Base-by-base conservation (phyloP, 2,113 vertebrate genomes). In the Muscicapa adusta region DNA sequence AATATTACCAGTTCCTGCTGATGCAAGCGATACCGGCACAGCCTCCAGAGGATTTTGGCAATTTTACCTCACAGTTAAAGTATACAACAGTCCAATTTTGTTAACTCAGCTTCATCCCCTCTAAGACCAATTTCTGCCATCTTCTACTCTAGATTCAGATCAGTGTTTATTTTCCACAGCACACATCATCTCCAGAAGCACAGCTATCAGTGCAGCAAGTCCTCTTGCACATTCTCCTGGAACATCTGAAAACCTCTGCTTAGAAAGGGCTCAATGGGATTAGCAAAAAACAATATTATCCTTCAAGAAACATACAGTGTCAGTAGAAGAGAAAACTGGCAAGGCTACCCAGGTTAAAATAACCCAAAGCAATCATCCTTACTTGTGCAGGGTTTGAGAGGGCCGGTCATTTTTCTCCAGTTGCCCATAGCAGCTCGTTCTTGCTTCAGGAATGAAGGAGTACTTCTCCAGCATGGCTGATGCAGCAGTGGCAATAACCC, bases 391-490 rank as follows among this genome's bases (percentile, higher is more conserved):
- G 0, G 98, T 99, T 54, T 99, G 99, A 54, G 98, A 97, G 0
- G 99, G 99, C 28, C 96, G 84, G 57, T 99, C 99, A 3, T 96
- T 98, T 88, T 98, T 99, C 96, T 99, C 99, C 70, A 95, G 94
- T 33, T 99, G 99, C 45, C 98, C 98, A 0, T 99, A 99, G 96
- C 99, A 99, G 97, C 98, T 99, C 2, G 98, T 98, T 93, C 98
- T 99, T 38, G 99, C 98, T 84, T 99, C 99, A 0, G 99, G 99
- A 90, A 99, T 99, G 97, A 99, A 98, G 6, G 99, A 99, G 26
- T 98, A 98, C 79, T 98, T 99, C 28, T 99, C 98, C 98, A 99
- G 85, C 99, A 99, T 99, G 97, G 99, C 98, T 8, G 98, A 98
- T 0, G 99, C 99, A 1, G 99, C 99, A 1, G 98, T 99, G 42